Conservation (phyloP, 2,113 vertebrate species). For the Plecotus auritus region DNA sequence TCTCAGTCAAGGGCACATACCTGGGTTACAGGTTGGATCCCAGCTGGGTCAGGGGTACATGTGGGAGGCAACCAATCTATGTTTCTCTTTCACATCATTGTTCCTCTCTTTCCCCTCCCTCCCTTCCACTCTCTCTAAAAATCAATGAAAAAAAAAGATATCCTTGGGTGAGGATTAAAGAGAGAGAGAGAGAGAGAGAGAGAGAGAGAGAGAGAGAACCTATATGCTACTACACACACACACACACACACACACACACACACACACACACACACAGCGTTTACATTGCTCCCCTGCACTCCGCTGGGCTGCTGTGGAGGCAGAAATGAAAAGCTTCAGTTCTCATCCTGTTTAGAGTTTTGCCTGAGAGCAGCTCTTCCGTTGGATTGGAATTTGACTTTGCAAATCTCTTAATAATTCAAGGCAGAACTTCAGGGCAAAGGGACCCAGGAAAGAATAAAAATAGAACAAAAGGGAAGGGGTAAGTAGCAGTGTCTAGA, state of each 20-base stretch:
- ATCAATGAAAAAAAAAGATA: background rate
- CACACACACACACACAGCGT: background rate
- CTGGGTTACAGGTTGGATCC: background rate
- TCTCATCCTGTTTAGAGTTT: background rate
- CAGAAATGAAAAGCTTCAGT: background rate
- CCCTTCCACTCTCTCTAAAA: background rate
- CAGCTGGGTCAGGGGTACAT: too few species aligned
- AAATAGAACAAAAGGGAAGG: background rate
- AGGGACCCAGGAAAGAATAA: background rate
- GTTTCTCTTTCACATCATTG: background rate
- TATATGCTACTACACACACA: background rate
- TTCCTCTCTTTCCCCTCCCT: background rate
- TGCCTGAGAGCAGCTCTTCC: background rate
- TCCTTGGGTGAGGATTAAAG: background rate
- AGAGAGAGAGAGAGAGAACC: background rate
- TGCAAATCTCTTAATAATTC: background rate
- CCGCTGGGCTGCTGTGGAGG: background rate
- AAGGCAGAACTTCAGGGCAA: background rate
- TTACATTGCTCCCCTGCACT: fast-evolving
- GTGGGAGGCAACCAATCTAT: background rate
- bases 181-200: background rate
- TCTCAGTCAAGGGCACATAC: background rate
- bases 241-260: background rate
- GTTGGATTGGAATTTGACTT: background rate
- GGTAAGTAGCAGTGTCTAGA: background rate